phyloP scores from a whole-genome alignment of 2,797 vertebrate species.

The Lophura swinhoii region DNA sequence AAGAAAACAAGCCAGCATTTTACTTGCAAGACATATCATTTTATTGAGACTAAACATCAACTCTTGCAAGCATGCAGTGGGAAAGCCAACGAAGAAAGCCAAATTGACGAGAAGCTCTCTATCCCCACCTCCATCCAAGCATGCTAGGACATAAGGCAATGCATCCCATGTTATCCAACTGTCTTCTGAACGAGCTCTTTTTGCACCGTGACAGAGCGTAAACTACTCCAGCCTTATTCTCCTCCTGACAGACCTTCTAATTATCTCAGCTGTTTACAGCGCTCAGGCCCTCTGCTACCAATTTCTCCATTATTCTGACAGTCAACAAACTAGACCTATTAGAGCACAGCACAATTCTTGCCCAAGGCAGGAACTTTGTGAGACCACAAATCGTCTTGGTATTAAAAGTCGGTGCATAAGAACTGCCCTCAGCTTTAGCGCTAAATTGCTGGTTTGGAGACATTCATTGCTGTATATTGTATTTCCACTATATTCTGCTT shows the following conservation, averaged over 20 bases:
- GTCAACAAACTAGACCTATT: constrained; percentile 90
- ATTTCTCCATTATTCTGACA: constrained; percentile 95
- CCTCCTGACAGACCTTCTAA: constrained; percentile 89
- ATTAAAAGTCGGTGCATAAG: constrained; percentile 89
- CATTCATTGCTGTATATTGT: constrained; percentile 82
- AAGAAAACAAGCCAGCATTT: constrained; percentile 38
- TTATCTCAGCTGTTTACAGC: constrained; percentile 91
- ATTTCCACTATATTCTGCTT: constrained; percentile 81
- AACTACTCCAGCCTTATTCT: constrained; percentile 72
- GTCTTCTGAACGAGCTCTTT: constrained; percentile 63
- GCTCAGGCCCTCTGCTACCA: constrained; percentile 84
- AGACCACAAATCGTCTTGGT: constrained; percentile 86
- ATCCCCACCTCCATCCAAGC: constrained; percentile 13
- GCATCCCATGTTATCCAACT: background rate
- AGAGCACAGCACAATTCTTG: constrained; percentile 82
- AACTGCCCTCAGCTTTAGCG: constrained; percentile 84
- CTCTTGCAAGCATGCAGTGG: background rate
- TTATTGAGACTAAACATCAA: constrained; percentile 57
- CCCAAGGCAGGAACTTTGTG: constrained; percentile 86
- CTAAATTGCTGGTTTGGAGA: constrained; percentile 86
- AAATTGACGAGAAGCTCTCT: fast-evolving
- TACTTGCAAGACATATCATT: background rate
- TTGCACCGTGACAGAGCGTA: constrained; percentile 35
- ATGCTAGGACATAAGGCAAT: background rate
- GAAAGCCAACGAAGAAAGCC: background rate